Base-by-base conservation (phyloP, 2,888 invertebrate genomes). In the Linnaemya tessellans region DNA sequence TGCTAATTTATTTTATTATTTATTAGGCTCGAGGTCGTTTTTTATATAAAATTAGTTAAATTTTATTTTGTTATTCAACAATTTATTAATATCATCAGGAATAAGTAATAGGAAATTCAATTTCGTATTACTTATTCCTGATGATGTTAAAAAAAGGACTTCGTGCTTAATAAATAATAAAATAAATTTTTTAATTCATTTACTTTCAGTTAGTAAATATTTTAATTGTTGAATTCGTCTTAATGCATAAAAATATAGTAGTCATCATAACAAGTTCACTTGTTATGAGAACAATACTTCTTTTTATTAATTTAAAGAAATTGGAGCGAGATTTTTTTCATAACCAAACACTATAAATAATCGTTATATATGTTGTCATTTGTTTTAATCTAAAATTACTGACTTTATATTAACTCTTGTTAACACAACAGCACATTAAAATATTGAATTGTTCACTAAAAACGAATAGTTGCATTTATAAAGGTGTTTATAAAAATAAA, bases 401-500 rank as follows among this genome's bases (percentile, higher is more conserved):
- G 15, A 64, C 20, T 41, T 41, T 41, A 13, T 62, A 64, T 15
- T 41, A 64, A 43, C 20, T 41, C 7, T 41, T 43, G 15, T 43
- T 64, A 64, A 43, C 38, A 62, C 3, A 58, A 8, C 18, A 18
- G 30, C 38, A 43, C 35, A 60, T 35, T 22, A 64, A 20, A 13
- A 10, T 15, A 64, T 43, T 10, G 18, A 41, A 22, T 22, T 15
- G 22, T 43, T 20, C 22, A 64, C 64, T 22, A 64, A 41, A 62
- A 15, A 58, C 9, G 4, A 35, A 58, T n/a, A 58, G 18, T 60
- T 38, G 38, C 60, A 38, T 18, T 60, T 60, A 38, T 38, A 60
- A 60, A 18, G 0, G 11, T 38, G 30, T 60, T 30, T n/a, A 30
- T 56, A 15, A 56, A 13, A 25, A 3, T 56, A 20, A 56, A 56